Evolutionary conservation across 2,797 vertebrate genomes (phyloP).

Genomic region (Manis crassicaudata): DNA sequence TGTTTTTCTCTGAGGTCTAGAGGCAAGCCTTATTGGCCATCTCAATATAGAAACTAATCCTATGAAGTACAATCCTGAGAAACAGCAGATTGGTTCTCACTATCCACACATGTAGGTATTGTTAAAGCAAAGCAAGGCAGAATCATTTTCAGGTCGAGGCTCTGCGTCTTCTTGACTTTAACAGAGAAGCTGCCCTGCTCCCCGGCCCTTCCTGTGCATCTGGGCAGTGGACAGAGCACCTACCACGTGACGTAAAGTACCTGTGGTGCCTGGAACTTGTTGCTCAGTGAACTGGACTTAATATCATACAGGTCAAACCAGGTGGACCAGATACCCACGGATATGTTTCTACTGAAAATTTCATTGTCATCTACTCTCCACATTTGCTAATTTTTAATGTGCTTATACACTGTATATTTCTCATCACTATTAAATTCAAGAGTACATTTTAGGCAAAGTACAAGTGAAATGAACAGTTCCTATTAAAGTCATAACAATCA

Average conservation of each 20-base stretch:
- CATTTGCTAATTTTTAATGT: neutral
- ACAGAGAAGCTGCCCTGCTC: accelerated
- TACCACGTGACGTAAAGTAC: accelerated
- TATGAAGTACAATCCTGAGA: neutral
- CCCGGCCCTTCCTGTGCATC: neutral
- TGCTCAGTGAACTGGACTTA: neutral
- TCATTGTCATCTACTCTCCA: neutral
- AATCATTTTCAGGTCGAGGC: neutral
- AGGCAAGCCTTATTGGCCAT: too few relatives aligned
- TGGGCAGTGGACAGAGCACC: accelerated
- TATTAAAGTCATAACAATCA: neutral
- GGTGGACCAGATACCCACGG: too few relatives aligned
- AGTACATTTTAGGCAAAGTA: neutral
- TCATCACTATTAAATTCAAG: neutral
- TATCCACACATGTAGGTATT: neutral
- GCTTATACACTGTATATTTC: neutral
- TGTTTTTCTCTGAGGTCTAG: neutral
- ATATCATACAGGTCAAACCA: neutral
- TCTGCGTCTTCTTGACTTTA: too few relatives aligned
- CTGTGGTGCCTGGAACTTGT: too few relatives aligned
- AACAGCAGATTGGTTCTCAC: neutral
- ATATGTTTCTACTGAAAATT: neutral
- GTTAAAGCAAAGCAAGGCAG: neutral
- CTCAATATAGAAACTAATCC: accelerated
- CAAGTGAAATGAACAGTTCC: neutral